phyloP scores from a whole-genome alignment of 2,888 invertebrate species.

The Oligia fasciuncula region DNA sequence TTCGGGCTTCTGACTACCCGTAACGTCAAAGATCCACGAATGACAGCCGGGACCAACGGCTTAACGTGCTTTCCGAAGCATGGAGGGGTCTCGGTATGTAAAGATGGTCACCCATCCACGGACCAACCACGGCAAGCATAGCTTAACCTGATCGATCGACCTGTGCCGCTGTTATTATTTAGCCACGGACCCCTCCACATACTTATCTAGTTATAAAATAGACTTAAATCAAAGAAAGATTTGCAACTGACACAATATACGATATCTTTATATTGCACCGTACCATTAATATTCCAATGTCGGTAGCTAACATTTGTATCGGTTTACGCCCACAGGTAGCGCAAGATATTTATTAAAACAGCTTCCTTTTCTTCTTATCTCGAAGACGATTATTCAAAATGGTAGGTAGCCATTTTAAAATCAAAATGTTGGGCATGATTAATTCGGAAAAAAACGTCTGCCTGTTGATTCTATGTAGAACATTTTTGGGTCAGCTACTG shows the following conservation, averaged over 20 bases:
- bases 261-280: constrained; percentile 10
- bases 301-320: constrained; percentile 39
- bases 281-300: constrained; percentile 30
- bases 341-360: constrained; percentile 52
- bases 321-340: constrained; percentile 46
- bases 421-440: constrained; percentile 6
- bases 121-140: no score
- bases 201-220: background rate
- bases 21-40: no score
- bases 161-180: no score
- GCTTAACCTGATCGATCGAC: no score
- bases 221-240: constrained; percentile 13
- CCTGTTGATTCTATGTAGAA: background rate
- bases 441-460: background rate
- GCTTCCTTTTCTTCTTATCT: constrained; percentile 56
- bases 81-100: no score
- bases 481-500: no score
- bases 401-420: constrained; percentile 1
- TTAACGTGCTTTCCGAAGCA: no score
- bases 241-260: constrained; percentile 25
- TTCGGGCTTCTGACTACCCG: no score
- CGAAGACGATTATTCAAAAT: constrained; percentile 39
- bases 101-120: no score
- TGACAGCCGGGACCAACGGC: no score
- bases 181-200: no score